Conservation (phyloP, 92 coral and sea anemone species). For the Chrysogorgia sp. region DNA sequence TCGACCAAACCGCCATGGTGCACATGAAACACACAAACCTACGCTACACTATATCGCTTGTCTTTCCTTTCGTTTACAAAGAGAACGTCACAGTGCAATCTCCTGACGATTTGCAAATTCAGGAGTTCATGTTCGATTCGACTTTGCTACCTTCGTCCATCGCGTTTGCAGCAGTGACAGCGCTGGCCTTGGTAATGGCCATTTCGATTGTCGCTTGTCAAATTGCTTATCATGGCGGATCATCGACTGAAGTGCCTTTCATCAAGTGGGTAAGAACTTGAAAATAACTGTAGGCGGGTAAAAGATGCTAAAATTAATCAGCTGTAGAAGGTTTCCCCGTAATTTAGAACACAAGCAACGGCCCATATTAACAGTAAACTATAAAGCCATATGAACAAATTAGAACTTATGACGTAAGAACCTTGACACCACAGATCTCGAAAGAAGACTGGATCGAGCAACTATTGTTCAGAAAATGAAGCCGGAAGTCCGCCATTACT, state of each 20-base stretch:
- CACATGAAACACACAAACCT: neutral
- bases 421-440: too few species aligned
- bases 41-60: neutral
- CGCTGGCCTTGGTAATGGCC: constrained; percentile 4
- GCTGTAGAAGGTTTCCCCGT: neutral
- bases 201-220: neutral
- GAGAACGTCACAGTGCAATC: constrained; percentile 19
- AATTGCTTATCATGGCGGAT: constrained; percentile 1
- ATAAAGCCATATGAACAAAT: neutral
- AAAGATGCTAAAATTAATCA: neutral
- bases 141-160: constrained; percentile 5
- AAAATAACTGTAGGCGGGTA: neutral
- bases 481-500: too few species aligned
- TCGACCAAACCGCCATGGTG: constrained; percentile 12
- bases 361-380: neutral
- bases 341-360: neutral
- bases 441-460: too few species aligned
- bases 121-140: neutral
- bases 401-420: neutral
- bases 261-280: constrained; percentile 10
- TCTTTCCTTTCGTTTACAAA: constrained; percentile 25
- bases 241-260: neutral
- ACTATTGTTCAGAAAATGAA: too few species aligned
- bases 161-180: constrained; percentile 8
- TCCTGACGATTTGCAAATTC: neutral